Evolutionary conservation across 2,797 vertebrate genomes (phyloP).

Genomic region (Harpagifer antarcticus): DNA sequence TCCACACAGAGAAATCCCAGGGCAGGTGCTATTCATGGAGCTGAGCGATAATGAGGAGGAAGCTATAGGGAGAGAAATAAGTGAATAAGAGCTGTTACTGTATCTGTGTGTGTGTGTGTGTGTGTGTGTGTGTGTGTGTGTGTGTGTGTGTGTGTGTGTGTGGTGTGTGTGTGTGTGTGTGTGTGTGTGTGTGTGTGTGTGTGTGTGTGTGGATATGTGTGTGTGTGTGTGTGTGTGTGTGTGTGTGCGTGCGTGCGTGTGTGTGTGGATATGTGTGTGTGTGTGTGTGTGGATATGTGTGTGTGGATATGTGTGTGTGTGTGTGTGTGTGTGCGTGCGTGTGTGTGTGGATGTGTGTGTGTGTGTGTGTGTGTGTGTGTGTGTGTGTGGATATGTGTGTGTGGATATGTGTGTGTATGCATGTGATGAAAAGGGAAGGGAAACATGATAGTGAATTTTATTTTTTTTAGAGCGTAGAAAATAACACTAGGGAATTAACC

Average conservation of each 20-base stretch:
- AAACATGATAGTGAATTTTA: too few relatives aligned
- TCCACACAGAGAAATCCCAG: constrained; percentile 62
- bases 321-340: constrained; percentile 17
- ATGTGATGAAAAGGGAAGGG: neutral
- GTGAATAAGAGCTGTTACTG: constrained; percentile 44
- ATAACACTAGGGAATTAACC: too few relatives aligned
- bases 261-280: constrained; percentile 11
- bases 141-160: constrained; percentile 38
- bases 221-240: neutral
- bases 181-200: constrained; percentile 29
- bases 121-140: neutral
- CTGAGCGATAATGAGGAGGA: constrained; percentile 70
- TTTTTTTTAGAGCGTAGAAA: constrained; percentile 1
- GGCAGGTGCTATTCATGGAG: constrained; percentile 75
- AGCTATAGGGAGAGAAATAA: constrained; percentile 51
- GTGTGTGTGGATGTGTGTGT: constrained; percentile 20
- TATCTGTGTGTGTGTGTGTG: constrained; percentile 15
- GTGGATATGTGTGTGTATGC: neutral
- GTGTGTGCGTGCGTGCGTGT: too few relatives aligned
- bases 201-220: constrained; percentile 16
- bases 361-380: neutral
- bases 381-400: constrained; percentile 8
- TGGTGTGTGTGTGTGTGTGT: neutral
- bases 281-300: neutral
- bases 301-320: constrained; percentile 1